Evolutionary conservation across 2,113 vertebrate genomes (phyloP), one percentile per base, ranked within the genome.

Genomic region (Microcebus jonahi): DNA sequence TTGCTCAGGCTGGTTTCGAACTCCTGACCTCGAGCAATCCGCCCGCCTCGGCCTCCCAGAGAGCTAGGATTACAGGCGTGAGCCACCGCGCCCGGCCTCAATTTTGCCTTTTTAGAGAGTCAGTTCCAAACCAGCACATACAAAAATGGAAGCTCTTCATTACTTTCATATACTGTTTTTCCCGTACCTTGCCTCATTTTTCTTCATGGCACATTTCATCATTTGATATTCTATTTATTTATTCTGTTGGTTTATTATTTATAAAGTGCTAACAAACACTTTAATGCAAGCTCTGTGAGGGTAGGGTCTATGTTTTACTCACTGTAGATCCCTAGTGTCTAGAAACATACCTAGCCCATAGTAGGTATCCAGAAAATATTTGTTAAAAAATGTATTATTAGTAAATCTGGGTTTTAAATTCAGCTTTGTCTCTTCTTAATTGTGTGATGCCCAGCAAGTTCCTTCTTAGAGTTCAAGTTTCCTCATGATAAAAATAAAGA

Each of bases 361-460:
- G 14, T 23, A 23, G 48, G 21, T 93, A 20, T 57, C 87, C 39
- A 80, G 63, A 80, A 85, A 82, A 8, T 50, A 42, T 89, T 77
- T 93, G 45, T 73, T 65, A 48, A 85, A 81, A 77, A 59, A 68
- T 36, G 2, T 39, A 23, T 45, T 75, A 55, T 75, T 83, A 45
- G 20, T 68, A 70, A 87, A 71, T 18, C 34, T 87, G 48, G 31
- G 18, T 45, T 95, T 90, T 88, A 76, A 65, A 50, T 88, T 93
- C 14, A 39, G 23, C 10, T 77, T 91, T 95, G 61, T 68, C 45
- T 29, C 23, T 36, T 71, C 77, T 6, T 73, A 39, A 25, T 76
- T 93, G 29, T 21, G 34, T 93, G 87, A 86, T 34, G 63, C 90
- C 95, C 21, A 71, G 29, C 53, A 79, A 65, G n/a, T 80, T 83